Conservation (phyloP, 2,797 vertebrate species). For the Coranthus polyacanthus region DNA sequence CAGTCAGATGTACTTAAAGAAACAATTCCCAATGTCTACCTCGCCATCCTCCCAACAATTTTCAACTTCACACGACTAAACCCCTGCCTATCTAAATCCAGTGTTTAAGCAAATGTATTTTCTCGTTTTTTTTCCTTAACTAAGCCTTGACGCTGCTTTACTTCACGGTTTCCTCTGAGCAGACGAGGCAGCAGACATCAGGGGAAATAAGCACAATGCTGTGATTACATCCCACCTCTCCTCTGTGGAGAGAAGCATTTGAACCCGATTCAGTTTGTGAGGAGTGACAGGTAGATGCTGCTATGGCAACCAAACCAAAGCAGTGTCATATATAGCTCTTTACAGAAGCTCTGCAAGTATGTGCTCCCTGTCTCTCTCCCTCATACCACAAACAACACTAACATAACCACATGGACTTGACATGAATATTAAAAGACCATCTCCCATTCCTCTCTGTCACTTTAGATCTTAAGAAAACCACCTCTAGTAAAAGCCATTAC, state of each 20-base stretch:
- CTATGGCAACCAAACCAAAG: constrained; percentile 83
- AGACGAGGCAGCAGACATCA: constrained; percentile 62
- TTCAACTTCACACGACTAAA: constrained; percentile 19
- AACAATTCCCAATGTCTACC: constrained; percentile 26
- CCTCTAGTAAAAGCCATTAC: constrained; percentile 45
- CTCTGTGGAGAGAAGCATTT: constrained; percentile 67
- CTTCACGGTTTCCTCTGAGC: constrained; percentile 54
- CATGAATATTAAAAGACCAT: constrained; percentile 68
- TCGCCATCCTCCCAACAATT: constrained; percentile 1
- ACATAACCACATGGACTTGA: constrained; percentile 55
- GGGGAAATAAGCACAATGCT: constrained; percentile 76
- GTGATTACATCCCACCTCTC: constrained; percentile 73
- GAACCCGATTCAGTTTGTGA: constrained; percentile 71
- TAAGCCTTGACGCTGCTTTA: constrained; percentile 12
- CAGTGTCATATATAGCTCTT: constrained; percentile 65
- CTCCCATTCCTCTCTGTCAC: constrained; percentile 56
- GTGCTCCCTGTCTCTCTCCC: constrained; percentile 17
- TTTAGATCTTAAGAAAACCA: constrained; percentile 54
- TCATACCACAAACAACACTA: constrained; percentile 40
- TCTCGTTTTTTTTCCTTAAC: constrained; percentile 57
- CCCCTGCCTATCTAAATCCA: constrained; percentile 1
- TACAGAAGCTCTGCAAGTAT: constrained; percentile 52
- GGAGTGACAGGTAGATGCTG: constrained; percentile 82
- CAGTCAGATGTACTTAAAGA: constrained; percentile 13
- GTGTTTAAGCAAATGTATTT: constrained; percentile 49